phyloP scores from a whole-genome alignment of 1,140 invertebrate species.

The Physella acuta region DNA sequence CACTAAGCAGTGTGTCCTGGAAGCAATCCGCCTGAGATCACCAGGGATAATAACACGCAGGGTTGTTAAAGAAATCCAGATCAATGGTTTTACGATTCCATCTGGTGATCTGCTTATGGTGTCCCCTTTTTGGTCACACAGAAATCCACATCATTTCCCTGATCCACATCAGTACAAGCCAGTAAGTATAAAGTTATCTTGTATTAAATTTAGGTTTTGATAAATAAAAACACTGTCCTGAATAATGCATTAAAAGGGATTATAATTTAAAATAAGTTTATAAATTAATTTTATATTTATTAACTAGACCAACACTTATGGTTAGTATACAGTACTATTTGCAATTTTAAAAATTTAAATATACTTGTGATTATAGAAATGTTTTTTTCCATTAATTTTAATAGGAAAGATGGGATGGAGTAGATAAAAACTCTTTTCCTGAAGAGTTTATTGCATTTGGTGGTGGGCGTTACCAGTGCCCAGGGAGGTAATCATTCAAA shows the following conservation, averaged over 20 bases:
- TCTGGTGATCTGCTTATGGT: slow-evolving; percentile 46
- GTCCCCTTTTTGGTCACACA: slow-evolving; percentile 49
- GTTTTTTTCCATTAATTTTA: slow-evolving; percentile 3
- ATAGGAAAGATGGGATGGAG: slow-evolving; percentile 45
- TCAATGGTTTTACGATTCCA: slow-evolving; percentile 42
- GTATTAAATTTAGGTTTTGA: too few relatives aligned
- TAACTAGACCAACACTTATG: too few relatives aligned
- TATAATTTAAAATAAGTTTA: too few relatives aligned
- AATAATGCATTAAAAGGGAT: too few relatives aligned
- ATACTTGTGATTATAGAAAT: too few relatives aligned
- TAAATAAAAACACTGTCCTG: too few relatives aligned
- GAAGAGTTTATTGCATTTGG: slow-evolving; percentile 50
- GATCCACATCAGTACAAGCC: slow-evolving; percentile 41
- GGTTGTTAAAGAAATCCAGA: slow-evolving; percentile 39
- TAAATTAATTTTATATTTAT: too few relatives aligned
- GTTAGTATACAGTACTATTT: too few relatives aligned
- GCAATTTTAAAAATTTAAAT: too few relatives aligned
- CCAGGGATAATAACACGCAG: slow-evolving; percentile 41
- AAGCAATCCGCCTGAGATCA: slow-evolving; percentile 40
- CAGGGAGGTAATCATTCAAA: slow-evolving; percentile 46
- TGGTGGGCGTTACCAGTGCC: slow-evolving; percentile 49
- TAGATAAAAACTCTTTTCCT: slow-evolving; percentile 43
- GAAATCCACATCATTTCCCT: slow-evolving; percentile 41
- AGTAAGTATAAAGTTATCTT: slow-evolving; percentile 35
- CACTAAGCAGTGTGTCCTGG: slow-evolving; percentile 41